phyloP scores from a whole-genome alignment of 2,113 vertebrate genomes.

The Plecotus auritus region DNA sequence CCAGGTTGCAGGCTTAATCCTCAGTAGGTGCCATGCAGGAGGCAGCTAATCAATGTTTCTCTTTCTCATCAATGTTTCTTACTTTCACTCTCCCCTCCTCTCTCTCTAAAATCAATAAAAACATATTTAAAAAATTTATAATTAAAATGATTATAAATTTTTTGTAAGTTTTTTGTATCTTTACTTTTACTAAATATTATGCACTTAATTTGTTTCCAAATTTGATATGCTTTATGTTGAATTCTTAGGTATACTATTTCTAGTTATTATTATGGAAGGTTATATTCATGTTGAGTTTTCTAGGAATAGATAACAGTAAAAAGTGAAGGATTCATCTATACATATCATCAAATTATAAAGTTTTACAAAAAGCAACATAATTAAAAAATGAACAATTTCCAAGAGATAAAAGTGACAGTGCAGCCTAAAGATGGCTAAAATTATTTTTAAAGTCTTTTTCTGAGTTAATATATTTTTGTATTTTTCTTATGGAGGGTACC shows the following conservation, averaged over 20 bases:
- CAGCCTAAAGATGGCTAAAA: neutral
- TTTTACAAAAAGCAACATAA: conserved; percentile 10
- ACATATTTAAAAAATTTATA: neutral
- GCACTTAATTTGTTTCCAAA: neutral
- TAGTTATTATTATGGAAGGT: neutral
- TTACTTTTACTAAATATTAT: neutral
- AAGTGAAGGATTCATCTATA: neutral
- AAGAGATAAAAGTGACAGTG: neutral
- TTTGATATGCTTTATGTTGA: neutral
- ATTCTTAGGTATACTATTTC: neutral
- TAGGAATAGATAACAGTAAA: neutral
- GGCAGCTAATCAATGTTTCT: no score
- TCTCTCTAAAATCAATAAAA: no score
- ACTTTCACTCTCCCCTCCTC: no score
- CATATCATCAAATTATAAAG: neutral
- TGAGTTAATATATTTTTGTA: neutral
- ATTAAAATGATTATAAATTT: neutral
- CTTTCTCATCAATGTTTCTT: no score
- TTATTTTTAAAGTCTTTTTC: neutral
- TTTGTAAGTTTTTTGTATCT: neutral
- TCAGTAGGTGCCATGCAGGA: no score
- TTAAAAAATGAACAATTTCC: conserved; percentile 15
- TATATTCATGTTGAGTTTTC: neutral
- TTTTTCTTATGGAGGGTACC: neutral
- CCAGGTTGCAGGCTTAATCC: no score